Conservation (phyloP, 1,140 invertebrate species). For the Ceratoteleas bidentatus region DNA sequence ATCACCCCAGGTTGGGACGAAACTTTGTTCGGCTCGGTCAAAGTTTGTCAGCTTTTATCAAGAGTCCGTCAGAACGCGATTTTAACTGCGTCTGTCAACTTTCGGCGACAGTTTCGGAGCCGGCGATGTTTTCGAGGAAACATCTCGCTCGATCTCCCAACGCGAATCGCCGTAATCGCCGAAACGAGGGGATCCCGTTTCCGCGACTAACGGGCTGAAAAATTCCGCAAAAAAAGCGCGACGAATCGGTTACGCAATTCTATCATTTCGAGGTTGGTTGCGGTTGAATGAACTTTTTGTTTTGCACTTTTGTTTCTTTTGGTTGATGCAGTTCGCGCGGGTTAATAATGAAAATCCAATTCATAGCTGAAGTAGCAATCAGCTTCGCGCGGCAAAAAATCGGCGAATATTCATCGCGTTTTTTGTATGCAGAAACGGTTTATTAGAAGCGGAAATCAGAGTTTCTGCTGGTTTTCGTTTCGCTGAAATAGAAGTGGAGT, state of each 20-base stretch:
- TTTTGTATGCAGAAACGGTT: conserved; percentile 1
- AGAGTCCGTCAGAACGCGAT: conserved; percentile 38
- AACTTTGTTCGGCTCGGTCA: conserved; percentile 37
- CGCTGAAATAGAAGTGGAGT: too few relatives aligned
- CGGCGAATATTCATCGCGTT: conserved; percentile 10
- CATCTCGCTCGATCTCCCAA: not conserved
- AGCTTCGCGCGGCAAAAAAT: not conserved
- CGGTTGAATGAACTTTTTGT: too few relatives aligned
- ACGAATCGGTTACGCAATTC: too few relatives aligned
- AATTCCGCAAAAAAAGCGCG: too few relatives aligned
- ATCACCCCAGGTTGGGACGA: conserved; percentile 15
- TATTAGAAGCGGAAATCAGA: not conserved
- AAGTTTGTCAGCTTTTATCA: conserved; percentile 45
- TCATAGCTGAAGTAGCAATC: not conserved
- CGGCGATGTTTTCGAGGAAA: conserved; percentile 1
- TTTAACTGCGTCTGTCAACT: conserved; percentile 42
- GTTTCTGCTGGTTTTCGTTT: not conserved
- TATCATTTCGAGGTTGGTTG: too few relatives aligned
- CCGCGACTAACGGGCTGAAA: too few relatives aligned
- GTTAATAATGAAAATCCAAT: conserved; percentile 12
- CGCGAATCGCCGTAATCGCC: too few relatives aligned
- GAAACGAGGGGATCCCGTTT: too few relatives aligned
- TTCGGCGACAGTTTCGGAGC: conserved; percentile 6
- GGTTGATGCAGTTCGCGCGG: not conserved
- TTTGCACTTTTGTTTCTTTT: not conserved